Conservation (phyloP, 2,797 vertebrate species). For the Urophycis tenuis region DNA sequence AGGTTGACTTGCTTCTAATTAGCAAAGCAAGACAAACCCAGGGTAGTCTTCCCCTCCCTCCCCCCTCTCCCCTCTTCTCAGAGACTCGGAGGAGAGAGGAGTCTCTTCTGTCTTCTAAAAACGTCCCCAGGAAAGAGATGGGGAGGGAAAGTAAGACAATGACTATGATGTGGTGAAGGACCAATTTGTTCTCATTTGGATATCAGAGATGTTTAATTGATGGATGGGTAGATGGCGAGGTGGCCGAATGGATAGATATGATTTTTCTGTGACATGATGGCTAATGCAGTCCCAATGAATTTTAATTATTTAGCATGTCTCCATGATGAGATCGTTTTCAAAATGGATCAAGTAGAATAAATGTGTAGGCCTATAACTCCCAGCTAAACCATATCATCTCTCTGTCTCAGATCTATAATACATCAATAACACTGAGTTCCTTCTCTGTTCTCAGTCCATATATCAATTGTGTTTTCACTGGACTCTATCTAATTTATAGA, state of each 20-base stretch:
- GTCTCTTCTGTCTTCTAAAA: background rate
- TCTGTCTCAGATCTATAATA: slow-evolving; percentile 6
- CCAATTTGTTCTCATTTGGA: background rate
- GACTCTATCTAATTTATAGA: background rate
- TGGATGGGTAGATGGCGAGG: background rate
- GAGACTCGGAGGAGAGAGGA: background rate
- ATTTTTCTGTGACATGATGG: background rate
- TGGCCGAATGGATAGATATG: background rate
- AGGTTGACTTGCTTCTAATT: slow-evolving; percentile 1
- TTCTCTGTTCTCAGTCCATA: background rate
- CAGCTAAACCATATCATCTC: background rate
- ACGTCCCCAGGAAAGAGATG: background rate
- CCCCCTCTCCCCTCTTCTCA: background rate
- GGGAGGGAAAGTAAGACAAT: background rate
- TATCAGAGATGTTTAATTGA: background rate
- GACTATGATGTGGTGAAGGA: background rate
- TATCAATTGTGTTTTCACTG: background rate
- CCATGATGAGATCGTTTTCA: background rate
- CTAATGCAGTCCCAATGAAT: background rate
- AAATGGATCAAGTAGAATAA: slow-evolving; percentile 4
- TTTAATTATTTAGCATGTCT: background rate
- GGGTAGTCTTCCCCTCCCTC: background rate
- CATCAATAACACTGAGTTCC: background rate
- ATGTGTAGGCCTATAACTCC: background rate
- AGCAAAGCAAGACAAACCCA: background rate